These are phyloP conservation scores for Diaphora mendica DNA, from an alignment of 2,888 invertebrate genomes.

Conservation along the genomic window DNA sequence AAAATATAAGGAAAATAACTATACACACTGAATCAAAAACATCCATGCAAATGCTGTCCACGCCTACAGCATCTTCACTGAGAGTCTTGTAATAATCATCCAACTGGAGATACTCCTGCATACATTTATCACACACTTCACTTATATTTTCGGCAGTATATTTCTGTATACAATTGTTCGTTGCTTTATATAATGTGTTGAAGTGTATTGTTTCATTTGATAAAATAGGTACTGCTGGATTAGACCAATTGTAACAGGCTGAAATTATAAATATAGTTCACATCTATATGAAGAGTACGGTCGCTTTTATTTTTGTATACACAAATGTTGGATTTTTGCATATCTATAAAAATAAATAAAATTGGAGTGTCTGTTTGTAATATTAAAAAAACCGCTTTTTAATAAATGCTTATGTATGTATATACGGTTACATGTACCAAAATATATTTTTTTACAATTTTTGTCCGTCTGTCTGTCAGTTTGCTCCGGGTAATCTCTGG, in stretches of 20 bases:
- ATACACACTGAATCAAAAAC: conserved; percentile 88
- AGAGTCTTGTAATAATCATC: conserved; percentile 87
- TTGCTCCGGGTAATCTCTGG: too few species aligned
- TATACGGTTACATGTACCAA: too few species aligned
- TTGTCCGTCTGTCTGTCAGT: too few species aligned
- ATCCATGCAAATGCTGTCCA: conserved; percentile 89
- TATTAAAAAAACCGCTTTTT: too few species aligned
- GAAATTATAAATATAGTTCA: conserved; percentile 49
- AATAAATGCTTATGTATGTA: too few species aligned
- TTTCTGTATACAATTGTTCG: conserved; percentile 74
- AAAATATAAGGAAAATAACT: background rate
- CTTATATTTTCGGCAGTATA: conserved; percentile 62
- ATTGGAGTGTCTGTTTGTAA: too few species aligned
- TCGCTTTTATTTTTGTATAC: too few species aligned
- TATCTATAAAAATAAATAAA: too few species aligned
- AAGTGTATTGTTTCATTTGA: conserved; percentile 84
- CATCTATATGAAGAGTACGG: background rate
- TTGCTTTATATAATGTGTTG: conserved; percentile 75
- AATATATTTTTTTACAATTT: too few species aligned
- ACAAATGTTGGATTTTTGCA: too few species aligned
- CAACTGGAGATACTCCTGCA: conserved; percentile 82
- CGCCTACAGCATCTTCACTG: conserved; percentile 84
- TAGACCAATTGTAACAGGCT: conserved; percentile 86
- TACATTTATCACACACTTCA: conserved; percentile 84
- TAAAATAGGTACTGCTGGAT: conserved; percentile 67